Evolutionary conservation across 2,888 invertebrate genomes (phyloP), one percentile per base, ranked within the genome.

Genomic region (Oeneis ivallda): DNA sequence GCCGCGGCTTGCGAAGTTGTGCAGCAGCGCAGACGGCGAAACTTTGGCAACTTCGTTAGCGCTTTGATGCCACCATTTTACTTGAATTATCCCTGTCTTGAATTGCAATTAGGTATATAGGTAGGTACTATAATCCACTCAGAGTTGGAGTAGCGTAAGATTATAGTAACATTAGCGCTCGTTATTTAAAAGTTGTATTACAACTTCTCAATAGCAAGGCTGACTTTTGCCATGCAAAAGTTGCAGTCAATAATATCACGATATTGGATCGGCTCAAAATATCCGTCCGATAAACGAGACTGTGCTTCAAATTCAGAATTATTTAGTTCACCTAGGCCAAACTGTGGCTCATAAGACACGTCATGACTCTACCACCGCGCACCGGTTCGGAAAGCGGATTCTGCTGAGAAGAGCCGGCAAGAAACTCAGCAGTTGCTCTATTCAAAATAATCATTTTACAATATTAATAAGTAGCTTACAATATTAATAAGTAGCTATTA

Each of bases 1-100:
- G 34, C 53, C 62, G 61, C 61, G 45, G 53, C 13, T 43, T 34
- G 50, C 52, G 43, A 62, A 62, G 45, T 62, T 62, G 45, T 45
- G 43, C 53, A 8, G 32, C n/a, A 43, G 52, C 53, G 32, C 54
- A 62, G 62, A 54, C 62, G 53, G 53, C 26, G 62, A 53, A 39
- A 54, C 62, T 62, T 62, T 10, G 41, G 37, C 45, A 62, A 62
- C 62, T 62, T 62, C 53, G 62, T 62, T 62, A 62, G 45, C 61
- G 60, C 60, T 60, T 52, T 39, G 54, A 54, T 62, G 62, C 62
- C 32, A 34, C 41, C 62, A 62, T 62, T 62, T 62, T 62, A 45
- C 50, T 53, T 34, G 37, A 62, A 62, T 62, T 62, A 62, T 62
- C 39, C 62, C 43, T 45, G 62, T 54, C 62, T 62, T 52, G 41